Conservation (phyloP, 2,888 invertebrate genomes). For the Microplitis deprimator region DNA sequence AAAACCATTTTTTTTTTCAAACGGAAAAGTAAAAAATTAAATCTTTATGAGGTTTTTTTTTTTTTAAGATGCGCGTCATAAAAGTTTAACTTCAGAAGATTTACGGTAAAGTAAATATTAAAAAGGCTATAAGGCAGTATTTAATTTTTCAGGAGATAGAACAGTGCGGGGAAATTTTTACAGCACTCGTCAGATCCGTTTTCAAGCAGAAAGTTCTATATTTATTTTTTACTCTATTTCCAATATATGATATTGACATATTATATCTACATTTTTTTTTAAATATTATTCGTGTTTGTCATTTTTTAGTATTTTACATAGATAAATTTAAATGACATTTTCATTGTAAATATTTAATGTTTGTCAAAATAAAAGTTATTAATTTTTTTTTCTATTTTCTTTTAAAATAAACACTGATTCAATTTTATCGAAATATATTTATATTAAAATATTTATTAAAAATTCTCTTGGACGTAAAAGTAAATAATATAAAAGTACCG, state of each 20-base stretch:
- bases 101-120: neutral
- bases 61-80: constrained; percentile 3
- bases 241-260: neutral
- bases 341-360: neutral
- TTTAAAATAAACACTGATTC: neutral
- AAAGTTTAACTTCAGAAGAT: neutral
- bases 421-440: neutral
- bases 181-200: neutral
- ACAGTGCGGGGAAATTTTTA: neutral
- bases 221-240: neutral
- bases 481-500: too few species aligned
- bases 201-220: neutral
- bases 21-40: constrained; percentile 4
- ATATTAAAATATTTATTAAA: neutral
- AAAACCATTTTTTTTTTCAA: neutral
- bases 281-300: neutral
- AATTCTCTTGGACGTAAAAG: neutral
- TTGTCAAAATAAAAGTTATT: neutral
- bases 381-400: neutral
- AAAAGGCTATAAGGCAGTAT: neutral
- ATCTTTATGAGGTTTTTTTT: constrained; percentile 16
- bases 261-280: neutral
- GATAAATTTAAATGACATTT: neutral
- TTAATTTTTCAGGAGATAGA: neutral
- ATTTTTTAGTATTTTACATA: neutral